Evolutionary conservation across 92 coral and sea anemone species (phyloP), one percentile per base, ranked within the genome.

Genomic region (Plumapathes pennacea): DNA sequence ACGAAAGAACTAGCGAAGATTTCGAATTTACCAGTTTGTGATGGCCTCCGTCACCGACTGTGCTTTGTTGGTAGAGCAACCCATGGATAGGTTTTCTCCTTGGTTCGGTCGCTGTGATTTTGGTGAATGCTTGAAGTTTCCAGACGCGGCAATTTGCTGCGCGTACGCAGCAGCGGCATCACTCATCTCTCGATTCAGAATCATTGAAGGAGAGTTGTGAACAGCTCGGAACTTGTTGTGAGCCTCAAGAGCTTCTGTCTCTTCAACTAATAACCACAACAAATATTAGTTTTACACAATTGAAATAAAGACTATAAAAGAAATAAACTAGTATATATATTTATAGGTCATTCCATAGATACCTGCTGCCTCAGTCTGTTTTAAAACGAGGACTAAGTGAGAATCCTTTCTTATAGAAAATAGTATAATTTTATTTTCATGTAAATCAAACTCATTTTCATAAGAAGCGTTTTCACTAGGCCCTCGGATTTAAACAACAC

Each of bases 61-160:
- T 11, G 69, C 25, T 23, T 31, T 30, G 37, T 17, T 45, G 3
- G 69, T 5, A 9, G 46, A 32, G 48, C 95, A 90, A 14, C 80
- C 88, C 81, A 77, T 83, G 17, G 89, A 89, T 47, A 90, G 52
- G 27, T 83, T 90, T 36, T 90, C 97, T 7, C 97, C 97, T 36
- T 80, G 80, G 3, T 38, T 63, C 3, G 75, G 55, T 44, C 82
- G 41, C 44, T 70, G 76, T 5, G 70, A 22, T 0, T 27, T 26
- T 6, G 59, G 38, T 2, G 97, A 77, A 49, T 90, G 97, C 36
- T 39, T 26, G 3, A 82, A 66, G 23, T 57, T 31, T 7, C 97
- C 94, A 8, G 28, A 67, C 10, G 56, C 64, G 5, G 94, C 84
- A 17, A 90, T 50, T 32, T 72, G 34, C 21, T 84, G 62, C 25